Evolutionary conservation across 2,797 vertebrate genomes (phyloP).

Genomic region (Cossypha heuglini): DNA sequence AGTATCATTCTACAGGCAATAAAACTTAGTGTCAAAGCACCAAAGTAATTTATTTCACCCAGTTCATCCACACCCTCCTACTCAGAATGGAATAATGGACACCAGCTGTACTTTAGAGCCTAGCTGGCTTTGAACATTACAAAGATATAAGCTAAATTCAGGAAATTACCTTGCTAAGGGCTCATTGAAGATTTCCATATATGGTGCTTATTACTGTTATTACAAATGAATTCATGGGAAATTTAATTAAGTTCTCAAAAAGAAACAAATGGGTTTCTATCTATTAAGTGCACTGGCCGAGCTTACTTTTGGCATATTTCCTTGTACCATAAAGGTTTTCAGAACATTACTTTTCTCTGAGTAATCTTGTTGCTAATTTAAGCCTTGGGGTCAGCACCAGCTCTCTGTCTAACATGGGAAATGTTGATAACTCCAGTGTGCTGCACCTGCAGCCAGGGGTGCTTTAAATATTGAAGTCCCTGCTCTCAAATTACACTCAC

Average conservation of each 20-base stretch:
- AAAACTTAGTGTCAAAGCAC: neutral
- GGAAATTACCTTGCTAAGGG: constrained; percentile 64
- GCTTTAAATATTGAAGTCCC: neutral
- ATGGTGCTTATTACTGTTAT: constrained; percentile 46
- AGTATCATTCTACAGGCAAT: neutral
- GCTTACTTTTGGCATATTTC: constrained; percentile 51
- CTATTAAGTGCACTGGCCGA: constrained; percentile 8
- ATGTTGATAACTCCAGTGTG: neutral
- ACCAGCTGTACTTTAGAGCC: constrained; percentile 45
- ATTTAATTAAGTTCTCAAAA: constrained; percentile 57
- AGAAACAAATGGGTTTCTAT: constrained; percentile 49
- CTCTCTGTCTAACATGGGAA: neutral
- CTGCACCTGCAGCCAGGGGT: neutral
- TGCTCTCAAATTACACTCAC: neutral
- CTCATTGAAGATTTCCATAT: constrained; percentile 34
- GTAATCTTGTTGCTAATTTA: constrained; percentile 50
- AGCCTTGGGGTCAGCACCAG: neutral
- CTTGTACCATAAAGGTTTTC: constrained; percentile 19
- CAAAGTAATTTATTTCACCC: neutral
- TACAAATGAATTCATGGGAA: constrained; percentile 61
- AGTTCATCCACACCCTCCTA: neutral
- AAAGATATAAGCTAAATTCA: constrained; percentile 53
- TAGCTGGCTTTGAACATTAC: constrained; percentile 32
- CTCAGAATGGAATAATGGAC: constrained; percentile 3
- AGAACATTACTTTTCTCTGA: constrained; percentile 31